phyloP scores from a whole-genome alignment of 2,113 vertebrate species.

The Sander lucioperca region DNA sequence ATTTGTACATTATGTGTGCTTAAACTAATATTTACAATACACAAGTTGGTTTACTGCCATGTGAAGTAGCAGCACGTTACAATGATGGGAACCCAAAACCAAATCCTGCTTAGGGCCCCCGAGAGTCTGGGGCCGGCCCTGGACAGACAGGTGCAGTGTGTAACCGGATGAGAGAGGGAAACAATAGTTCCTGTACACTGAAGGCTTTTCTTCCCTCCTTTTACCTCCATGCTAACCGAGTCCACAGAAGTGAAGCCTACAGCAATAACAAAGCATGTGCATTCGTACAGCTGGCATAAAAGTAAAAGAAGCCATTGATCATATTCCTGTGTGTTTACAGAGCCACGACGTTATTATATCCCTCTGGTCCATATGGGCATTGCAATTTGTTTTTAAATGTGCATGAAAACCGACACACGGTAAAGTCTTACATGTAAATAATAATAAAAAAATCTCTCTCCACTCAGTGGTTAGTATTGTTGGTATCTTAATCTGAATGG shows the following conservation, averaged over 20 bases:
- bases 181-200: constrained; percentile 1
- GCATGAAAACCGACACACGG: not conserved
- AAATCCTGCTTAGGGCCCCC: no score
- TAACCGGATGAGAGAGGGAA: not conserved
- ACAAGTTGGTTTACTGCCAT: no score
- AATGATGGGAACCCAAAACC: no score
- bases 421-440: not conserved
- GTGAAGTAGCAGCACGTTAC: no score
- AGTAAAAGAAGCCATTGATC: constrained; percentile 67
- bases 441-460: constrained; percentile 23
- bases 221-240: constrained; percentile 44
- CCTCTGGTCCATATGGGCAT: constrained; percentile 41
- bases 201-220: constrained; percentile 15
- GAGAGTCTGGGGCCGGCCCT: no score
- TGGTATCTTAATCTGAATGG: constrained; percentile 25
- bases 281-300: constrained; percentile 48
- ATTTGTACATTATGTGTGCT: no score
- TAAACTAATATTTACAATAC: no score
- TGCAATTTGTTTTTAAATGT: constrained; percentile 32
- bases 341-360: constrained; percentile 37
- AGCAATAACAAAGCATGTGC: constrained; percentile 41
- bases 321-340: constrained; percentile 33
- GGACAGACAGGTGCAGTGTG: not conserved
- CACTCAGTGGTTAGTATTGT: constrained; percentile 3
- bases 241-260: constrained; percentile 48